Evolutionary conservation across 2,888 invertebrate species (phyloP), one percentile per base, ranked within the genome.

Genomic region (Epinotia nisella): DNA sequence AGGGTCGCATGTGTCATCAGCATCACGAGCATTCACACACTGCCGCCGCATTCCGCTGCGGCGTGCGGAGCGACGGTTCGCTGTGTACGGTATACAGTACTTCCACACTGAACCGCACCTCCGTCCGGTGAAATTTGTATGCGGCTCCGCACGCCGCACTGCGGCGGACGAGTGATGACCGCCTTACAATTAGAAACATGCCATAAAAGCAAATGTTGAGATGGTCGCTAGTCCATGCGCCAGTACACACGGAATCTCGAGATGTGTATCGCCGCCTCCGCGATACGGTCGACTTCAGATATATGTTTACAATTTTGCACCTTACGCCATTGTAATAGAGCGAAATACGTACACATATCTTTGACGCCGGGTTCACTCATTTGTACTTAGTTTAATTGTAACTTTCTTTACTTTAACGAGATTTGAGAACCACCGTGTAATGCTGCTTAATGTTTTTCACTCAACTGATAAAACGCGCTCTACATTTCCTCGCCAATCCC

Each of bases 391-490:
- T 53, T 19, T 53, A 55, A 19, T 53, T 39, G 51, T 65, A 21
- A 55, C 65, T 65, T 55, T 62, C 62, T 29, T 62, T 62, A 62
- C 49, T 62, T 62, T 49, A 49, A 60, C 41, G 41, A 13, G 60
- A 41, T 3, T 60, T 60, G 17, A 39, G 39, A 59, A 41, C 19
- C 39, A 5, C 35, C 13, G 35, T 15, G 29, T 17, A 13, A 13
- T 17, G n/a, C 49, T 49, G 15, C n/a, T 49, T 49, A n/a, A 7
- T 53, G 17, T 53, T 19, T 9, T 17, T 53, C 3, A 19, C 53
- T 19, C 9, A 11, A 9, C 17, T 11, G 53, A 19, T 53, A 21
- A 53, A 9, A 10, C 3, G 3, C 11, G 19, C 53, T 19, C 9
- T 53, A 53, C 15, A n/a, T 45, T 45, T 45, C 15, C 15, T 45